Evolutionary conservation across 2,888 invertebrate species (phyloP), one percentile per base, ranked within the genome.

Genomic region (Athrips mouffetella): DNA sequence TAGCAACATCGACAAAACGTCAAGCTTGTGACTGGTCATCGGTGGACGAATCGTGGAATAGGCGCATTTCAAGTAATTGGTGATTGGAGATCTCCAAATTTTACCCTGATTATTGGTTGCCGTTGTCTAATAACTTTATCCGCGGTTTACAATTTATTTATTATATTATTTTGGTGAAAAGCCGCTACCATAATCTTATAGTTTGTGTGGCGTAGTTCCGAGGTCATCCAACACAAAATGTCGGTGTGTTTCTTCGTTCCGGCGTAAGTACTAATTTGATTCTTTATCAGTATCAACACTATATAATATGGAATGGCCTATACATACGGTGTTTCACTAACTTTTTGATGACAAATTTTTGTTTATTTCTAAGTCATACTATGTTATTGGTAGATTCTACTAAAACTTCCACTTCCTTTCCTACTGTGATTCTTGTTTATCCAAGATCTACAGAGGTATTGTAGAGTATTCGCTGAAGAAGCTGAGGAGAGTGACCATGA

Each of bases 211-310:
- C 49, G 47, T 63, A 57, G 60, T 63, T 54, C 62, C 58, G 65
- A 67, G 70, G 70, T 71, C 65, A 63, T 54, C 58, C 63, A 64
- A 74, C 64, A 70, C 88, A 89, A 89, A 75, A 92, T 92, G 91
- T 93, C 93, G 59, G 91, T 93, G 65, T 93, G 91, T 83, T 87
- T 83, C 82, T 93, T 92, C 76, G 91, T 93, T 64, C 92, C 92
- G 78, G 82, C 92, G 93, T 93, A 90, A 91, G 93, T 92, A 86
- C 67, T 63, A 57, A 57, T 33, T 13, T 20, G 16, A 16, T 45
- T 33, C 30, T 33, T 50, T 49, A 50, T 45, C 47, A 48, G 2
- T 30, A 21, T n/a, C n/a, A n/a, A n/a, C 31, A 42, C 20, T 37
- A 7, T 37, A 15, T n/a, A n/a, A n/a, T n/a, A n/a, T n/a, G n/a